These are phyloP conservation scores for Caenorhabditis sp. DNA, from an alignment of 2,888 invertebrate genomes.

Conservation along the genomic window DNA sequence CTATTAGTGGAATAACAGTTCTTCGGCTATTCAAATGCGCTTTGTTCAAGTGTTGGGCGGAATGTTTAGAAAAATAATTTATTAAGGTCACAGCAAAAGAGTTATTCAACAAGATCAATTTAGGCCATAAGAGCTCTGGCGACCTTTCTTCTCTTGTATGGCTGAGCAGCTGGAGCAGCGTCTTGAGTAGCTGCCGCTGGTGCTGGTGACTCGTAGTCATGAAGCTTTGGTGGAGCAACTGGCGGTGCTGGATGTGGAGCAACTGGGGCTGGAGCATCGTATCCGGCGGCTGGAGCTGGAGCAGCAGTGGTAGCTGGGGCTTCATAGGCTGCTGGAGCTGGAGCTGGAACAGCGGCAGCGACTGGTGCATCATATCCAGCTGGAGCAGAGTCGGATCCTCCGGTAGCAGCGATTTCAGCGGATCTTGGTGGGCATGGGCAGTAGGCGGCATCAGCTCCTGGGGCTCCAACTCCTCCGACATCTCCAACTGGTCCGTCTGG, in stretches of 20 bases:
- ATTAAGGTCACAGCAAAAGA: constrained; percentile 17
- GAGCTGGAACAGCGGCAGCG: constrained; percentile 16
- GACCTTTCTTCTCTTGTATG: constrained; percentile 57
- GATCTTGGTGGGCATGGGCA: constrained; percentile 63
- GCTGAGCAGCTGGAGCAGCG: constrained; percentile 57
- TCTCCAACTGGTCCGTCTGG: constrained; percentile 48
- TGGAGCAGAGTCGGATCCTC: constrained; percentile 32
- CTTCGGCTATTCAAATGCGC: too few species aligned
- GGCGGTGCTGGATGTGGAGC: constrained; percentile 41
- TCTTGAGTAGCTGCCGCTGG: constrained; percentile 30
- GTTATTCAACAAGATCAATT: constrained; percentile 17
- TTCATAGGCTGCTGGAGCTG: constrained; percentile 35
- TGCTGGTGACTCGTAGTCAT: constrained; percentile 57
- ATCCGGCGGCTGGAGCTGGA: constrained; percentile 34
- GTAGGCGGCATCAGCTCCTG: constrained; percentile 63
- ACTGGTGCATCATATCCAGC: constrained; percentile 44
- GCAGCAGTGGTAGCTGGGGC: constrained; percentile 32
- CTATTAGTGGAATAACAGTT: too few species aligned
- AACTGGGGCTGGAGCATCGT: constrained; percentile 42
- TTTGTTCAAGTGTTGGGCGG: too few species aligned
- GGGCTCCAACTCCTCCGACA: constrained; percentile 55
- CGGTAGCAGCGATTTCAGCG: constrained; percentile 54
- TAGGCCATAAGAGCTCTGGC: constrained; percentile 47
- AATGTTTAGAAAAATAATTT: constrained; percentile 3
- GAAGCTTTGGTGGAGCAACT: constrained; percentile 53